phyloP scores from a whole-genome alignment of 2,888 invertebrate genomes.

The Noctua janthina region DNA sequence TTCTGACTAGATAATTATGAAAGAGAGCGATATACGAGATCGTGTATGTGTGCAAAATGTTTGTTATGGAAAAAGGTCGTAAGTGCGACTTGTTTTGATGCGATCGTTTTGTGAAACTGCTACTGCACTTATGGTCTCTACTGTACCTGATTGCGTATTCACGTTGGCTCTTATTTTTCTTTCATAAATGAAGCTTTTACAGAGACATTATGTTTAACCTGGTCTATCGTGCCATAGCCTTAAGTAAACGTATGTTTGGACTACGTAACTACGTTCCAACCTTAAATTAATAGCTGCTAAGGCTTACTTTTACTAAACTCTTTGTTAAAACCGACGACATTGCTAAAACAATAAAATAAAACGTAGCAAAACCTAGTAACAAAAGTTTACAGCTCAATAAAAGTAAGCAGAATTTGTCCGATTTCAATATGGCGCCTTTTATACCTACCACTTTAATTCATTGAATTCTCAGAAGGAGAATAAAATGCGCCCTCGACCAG shows the following conservation, averaged over 20 bases:
- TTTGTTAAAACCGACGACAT: neutral
- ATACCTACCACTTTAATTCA: conserved; percentile 45
- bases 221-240: neutral
- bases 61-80: too few relatives aligned
- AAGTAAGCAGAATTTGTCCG: conserved; percentile 40
- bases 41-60: too few relatives aligned
- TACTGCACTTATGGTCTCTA: too few relatives aligned
- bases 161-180: neutral
- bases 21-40: too few relatives aligned
- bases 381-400: conserved; percentile 43
- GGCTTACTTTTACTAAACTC: conserved; percentile 9
- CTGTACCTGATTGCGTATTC: neutral
- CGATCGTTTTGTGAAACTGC: too few relatives aligned
- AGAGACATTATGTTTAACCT: neutral
- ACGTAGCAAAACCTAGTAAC: neutral
- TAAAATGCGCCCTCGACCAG: conserved; percentile 36
- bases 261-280: neutral
- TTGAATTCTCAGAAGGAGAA: conserved; percentile 13
- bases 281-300: conserved; percentile 20
- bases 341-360: conserved; percentile 23
- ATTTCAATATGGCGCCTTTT: conserved; percentile 38
- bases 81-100: too few relatives aligned
- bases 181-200: neutral
- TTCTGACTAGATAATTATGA: too few relatives aligned
- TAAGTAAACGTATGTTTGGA: neutral